Conservation (phyloP, 2,113 vertebrate genomes). For the Engraulis encrasicolus region DNA sequence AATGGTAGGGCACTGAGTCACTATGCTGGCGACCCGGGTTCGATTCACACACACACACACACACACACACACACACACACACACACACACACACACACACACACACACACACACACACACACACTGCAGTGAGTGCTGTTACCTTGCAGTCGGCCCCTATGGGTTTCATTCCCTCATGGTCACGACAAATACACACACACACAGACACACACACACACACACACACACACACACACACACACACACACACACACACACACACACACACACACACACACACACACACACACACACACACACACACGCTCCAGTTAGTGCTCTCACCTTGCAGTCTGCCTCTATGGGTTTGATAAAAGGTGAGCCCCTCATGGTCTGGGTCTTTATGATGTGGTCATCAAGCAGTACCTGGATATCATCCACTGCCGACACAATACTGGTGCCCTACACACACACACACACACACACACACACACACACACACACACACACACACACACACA, state of each 20-base stretch:
- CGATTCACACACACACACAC: no score
- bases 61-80: no score
- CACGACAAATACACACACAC: no score
- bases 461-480: constrained; percentile 24
- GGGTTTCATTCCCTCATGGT: constrained; percentile 89
- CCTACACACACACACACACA: constrained; percentile 68
- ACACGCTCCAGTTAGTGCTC: neutral
- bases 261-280: no score
- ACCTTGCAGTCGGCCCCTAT: constrained; percentile 86
- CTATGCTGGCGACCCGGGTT: no score
- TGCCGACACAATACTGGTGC: constrained; percentile 81
- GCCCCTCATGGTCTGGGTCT: constrained; percentile 88
- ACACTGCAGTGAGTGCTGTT: neutral
- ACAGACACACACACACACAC: no score
- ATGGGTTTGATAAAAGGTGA: constrained; percentile 90
- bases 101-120: no score
- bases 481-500: constrained; percentile 19
- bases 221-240: no score
- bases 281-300: no score
- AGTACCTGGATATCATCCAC: constrained; percentile 90
- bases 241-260: no score
- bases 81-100: no score
- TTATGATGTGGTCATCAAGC: constrained; percentile 90
- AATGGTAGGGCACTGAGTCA: no score
- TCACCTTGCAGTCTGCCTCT: constrained; percentile 85